Evolutionary conservation across 1,140 invertebrate species (phyloP), one percentile per base, ranked within the genome.

Genomic region (Colletes latitarsis): DNA sequence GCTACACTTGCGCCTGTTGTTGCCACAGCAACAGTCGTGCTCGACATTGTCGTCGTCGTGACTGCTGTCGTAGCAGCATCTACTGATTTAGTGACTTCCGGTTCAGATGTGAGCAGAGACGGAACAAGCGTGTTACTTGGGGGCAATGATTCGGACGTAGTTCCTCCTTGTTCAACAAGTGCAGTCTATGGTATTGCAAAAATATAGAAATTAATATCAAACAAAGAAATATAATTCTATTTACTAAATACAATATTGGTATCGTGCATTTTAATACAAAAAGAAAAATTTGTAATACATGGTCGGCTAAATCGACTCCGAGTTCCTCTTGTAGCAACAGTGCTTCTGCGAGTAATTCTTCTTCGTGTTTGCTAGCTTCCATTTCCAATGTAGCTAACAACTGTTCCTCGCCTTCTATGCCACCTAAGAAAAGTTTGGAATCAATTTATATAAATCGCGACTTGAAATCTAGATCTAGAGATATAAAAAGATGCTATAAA

Each of bases 321-420:
- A 93, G 89, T 60, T 92, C 90, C 68, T 94, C 93, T 83, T 94
- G 93, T 14, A 94, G 85, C n/a, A 94, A 87, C 46, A 94, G 79
- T 6, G 93, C 93, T 83, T 94, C 94, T 6, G 92, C 92, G 15
- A 94, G 84, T 53, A 93, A 81, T 67, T 93, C 92, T 62, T 93
- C 93, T 75, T 93, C 93, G 41, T 92, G 90, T 80, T 93, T 93
- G n/a, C 68, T 91, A 8, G 92, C 91, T 64, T 93, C 91, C 90
- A 93, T 92, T 84, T 90, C 90, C 43, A 93, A 89, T 5, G 92
- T 92, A 14, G 92, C 91, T 39, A 93, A 72, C 70, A 94, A 86
- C 82, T 93, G 90, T 75, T 93, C 93, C 66, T 93, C 92, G 49
- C 90, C 90, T 86, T 93, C 92, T 19, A 93, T 93, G 57, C 88